A percentile compares a stretch with the other conserved stretches of the same genome.
Conservation (phyloP, 2,797 vertebrate species). For the Tiaroga cobitis region DNA sequence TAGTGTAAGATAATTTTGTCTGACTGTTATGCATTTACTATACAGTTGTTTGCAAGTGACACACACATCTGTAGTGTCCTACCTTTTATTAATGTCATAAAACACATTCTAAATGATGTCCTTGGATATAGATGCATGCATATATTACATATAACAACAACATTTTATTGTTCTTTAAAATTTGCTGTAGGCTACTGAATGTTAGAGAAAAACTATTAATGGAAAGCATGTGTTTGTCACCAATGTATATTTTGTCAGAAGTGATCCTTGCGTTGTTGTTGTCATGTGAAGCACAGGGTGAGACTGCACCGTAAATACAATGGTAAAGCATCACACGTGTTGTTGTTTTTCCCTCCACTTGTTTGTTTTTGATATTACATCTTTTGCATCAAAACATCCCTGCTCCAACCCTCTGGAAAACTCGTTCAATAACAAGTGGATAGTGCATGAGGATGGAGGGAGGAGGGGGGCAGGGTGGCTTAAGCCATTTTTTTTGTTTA, state of each 20-base stretch:
- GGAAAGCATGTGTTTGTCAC: not conserved
- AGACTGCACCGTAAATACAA: not conserved
- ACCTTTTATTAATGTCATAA: not conserved
- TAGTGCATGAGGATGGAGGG: not conserved
- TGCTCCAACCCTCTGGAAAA: not conserved
- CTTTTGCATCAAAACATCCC: conserved; percentile 40
- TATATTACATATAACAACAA: not conserved
- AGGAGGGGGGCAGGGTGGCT: not conserved
- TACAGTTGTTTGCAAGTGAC: not conserved
- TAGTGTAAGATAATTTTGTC: not conserved
- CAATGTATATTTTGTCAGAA: not conserved
- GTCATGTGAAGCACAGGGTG: not conserved
- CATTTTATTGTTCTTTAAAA: not conserved
- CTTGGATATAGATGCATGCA: not conserved
- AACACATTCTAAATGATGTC: not conserved
- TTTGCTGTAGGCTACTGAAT: not conserved
- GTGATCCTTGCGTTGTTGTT: not conserved
- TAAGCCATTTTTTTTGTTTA: conserved; percentile 72
- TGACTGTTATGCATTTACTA: not conserved
- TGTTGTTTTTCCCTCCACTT: conserved; percentile 25
- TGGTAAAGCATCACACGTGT: conserved; percentile 17
- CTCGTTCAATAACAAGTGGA: conserved; percentile 34
- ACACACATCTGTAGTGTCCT: not conserved
- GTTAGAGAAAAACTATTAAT: not conserved
- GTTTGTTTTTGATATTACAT: conserved; percentile 42